Conservation (phyloP, 2,113 vertebrate genomes). For the Gymnobelideus leadbeateri region DNA sequence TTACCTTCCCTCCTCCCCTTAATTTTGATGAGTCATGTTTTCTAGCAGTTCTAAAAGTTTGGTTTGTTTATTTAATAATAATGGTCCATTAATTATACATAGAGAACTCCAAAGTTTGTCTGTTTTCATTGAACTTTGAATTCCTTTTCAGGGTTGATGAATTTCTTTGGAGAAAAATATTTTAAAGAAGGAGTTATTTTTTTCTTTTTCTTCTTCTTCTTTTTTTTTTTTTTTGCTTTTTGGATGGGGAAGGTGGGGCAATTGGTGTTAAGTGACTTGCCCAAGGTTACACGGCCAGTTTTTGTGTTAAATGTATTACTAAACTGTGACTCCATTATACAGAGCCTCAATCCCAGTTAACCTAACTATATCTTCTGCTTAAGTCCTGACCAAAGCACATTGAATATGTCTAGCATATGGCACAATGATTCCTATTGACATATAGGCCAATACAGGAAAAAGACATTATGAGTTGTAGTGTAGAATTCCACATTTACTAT, state of each 20-base stretch:
- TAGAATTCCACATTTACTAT: background rate
- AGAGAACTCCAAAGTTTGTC: background rate
- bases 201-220: no score
- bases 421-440: background rate
- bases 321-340: background rate
- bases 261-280: no score
- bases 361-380: background rate
- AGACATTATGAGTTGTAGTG: background rate
- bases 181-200: no score
- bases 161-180: background rate
- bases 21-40: conserved; percentile 45
- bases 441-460: background rate
- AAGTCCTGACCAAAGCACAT: background rate
- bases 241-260: no score
- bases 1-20: background rate
- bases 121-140: conserved; percentile 12
- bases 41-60: conserved; percentile 53
- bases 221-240: no score
- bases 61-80: conserved; percentile 47
- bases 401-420: background rate
- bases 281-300: no score
- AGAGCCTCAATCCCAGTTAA: background rate
- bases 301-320: no score
- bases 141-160: background rate
- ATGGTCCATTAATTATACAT: background rate